A percentile compares a stretch with the other conserved stretches of the same genome.
Evolutionary conservation across 2,113 vertebrate genomes (phyloP).

Genomic region (Seriola rivoliana): DNA sequence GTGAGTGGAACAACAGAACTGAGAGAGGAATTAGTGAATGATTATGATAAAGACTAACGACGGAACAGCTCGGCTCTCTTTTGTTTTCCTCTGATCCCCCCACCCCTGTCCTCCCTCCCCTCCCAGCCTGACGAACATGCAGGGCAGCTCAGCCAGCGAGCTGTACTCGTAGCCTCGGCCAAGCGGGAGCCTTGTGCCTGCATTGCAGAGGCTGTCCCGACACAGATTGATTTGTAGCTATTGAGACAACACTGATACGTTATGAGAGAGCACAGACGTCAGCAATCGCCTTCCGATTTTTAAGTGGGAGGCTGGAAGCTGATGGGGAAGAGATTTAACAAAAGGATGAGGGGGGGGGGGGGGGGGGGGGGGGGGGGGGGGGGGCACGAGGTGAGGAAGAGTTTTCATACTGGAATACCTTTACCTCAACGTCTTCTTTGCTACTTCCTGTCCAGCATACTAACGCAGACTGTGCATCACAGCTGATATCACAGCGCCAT

Average conservation of each 20-base stretch:
- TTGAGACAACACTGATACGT: constrained; percentile 75
- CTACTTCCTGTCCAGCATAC: constrained; percentile 33
- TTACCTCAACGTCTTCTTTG: constrained; percentile 34
- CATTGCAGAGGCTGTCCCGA: constrained; percentile 85
- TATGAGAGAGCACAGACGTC: constrained; percentile 63
- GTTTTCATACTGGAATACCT: constrained; percentile 30
- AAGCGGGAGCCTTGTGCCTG: constrained; percentile 69
- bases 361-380: constrained; percentile 15
- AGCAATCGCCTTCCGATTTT: constrained; percentile 69
- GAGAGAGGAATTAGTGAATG: constrained; percentile 13
- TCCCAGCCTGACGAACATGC: constrained; percentile 20
- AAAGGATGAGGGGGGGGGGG: constrained; percentile 21
- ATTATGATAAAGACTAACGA: constrained; percentile 34
- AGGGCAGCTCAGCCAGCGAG: constrained; percentile 41
- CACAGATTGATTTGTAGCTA: constrained; percentile 82
- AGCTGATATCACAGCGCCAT: constrained; percentile 35
- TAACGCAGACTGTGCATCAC: constrained; percentile 23
- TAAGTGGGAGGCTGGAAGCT: constrained; percentile 41
- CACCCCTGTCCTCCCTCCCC: constrained; percentile 3
- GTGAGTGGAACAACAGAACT: not conserved
- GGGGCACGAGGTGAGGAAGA: constrained; percentile 21
- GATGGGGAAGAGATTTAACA: constrained; percentile 17
- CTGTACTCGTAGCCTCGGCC: constrained; percentile 31
- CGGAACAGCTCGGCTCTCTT: not conserved
- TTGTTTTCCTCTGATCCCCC: constrained; percentile 14